Percentiles rank a stretch among this genome's conserved stretches.
These are phyloP conservation scores for Palythoa grandiflora DNA, from an alignment of 92 coral and sea anemone genomes.

Conservation along the genomic window DNA sequence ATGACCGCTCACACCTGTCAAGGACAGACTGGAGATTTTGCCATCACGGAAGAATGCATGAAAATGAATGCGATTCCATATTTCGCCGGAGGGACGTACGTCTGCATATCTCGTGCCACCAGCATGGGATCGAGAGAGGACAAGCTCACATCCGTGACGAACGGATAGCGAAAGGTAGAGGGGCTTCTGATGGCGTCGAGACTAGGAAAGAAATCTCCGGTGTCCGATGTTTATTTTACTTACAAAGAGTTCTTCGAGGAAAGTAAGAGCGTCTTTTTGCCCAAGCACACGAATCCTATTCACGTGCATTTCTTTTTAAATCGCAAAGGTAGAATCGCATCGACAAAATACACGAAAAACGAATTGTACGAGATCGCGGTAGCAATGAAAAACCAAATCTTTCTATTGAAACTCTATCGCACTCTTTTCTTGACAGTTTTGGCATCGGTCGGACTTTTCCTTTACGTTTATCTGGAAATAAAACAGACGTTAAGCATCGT, in stretches of 20 bases:
- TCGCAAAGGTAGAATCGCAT: not conserved
- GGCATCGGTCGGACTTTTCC: not conserved
- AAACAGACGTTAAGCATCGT: not conserved
- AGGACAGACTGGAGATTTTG: constrained; percentile 18
- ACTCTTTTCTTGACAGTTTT: not conserved
- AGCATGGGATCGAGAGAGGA: not conserved
- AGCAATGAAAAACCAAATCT: not conserved
- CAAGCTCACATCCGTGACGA: not conserved
- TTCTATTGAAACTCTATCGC: not conserved
- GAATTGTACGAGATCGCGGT: not conserved
- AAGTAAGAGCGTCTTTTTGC: not conserved
- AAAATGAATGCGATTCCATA: not conserved
- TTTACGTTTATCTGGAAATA: not conserved
- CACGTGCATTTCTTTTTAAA: not conserved
- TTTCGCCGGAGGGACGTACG: not conserved
- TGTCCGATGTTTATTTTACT: not conserved
- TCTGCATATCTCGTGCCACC: not conserved
- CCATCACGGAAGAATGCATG: not conserved
- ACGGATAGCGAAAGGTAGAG: not conserved
- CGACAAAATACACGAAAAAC: not conserved
- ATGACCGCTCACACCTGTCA: not conserved
- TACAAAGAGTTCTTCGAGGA: not conserved
- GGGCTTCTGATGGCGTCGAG: not conserved
- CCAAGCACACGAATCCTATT: not conserved
- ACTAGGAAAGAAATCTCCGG: not conserved